These are phyloP conservation scores for Hypotaenidia okinawae DNA, from an alignment of 2,797 vertebrate genomes.

Conservation along the genomic window DNA sequence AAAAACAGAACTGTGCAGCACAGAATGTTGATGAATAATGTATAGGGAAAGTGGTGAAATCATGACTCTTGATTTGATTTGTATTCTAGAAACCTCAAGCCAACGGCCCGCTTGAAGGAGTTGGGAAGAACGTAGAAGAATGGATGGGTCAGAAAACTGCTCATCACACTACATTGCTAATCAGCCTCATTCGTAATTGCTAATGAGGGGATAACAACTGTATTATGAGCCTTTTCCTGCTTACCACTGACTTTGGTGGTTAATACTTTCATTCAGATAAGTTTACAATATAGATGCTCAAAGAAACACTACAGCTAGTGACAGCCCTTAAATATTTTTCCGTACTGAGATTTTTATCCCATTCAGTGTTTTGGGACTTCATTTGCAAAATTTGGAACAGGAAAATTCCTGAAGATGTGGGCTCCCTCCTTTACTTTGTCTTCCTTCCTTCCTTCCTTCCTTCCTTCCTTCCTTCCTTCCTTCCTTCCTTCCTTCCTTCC, in stretches of 20 bases:
- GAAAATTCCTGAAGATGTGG: not conserved
- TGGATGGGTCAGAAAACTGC: not conserved
- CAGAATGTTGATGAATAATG: not conserved
- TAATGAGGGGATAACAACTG: not conserved
- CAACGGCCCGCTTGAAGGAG: not conserved
- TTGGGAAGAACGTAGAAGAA: not conserved
- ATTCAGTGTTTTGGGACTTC: not conserved
- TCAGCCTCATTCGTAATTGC: not conserved
- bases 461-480: too few relatives aligned
- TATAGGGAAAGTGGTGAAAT: not conserved
- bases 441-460: accelerated
- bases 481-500: not conserved
- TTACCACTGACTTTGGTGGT: not conserved
- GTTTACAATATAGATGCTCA: not conserved
- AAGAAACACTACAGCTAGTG: not conserved
- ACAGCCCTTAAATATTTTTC: not conserved
- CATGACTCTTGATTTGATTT: not conserved
- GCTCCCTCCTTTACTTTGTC: too few relatives aligned
- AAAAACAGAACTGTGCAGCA: not conserved
- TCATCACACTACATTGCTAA: not conserved
- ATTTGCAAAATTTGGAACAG: not conserved
- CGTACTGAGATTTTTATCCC: not conserved
- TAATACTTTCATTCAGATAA: not conserved
- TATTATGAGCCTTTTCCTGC: not conserved
- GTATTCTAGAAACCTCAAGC: not conserved